Base-by-base conservation (phyloP, 2,888 invertebrate species). In the Sinodicranocentrus sp. region DNA sequence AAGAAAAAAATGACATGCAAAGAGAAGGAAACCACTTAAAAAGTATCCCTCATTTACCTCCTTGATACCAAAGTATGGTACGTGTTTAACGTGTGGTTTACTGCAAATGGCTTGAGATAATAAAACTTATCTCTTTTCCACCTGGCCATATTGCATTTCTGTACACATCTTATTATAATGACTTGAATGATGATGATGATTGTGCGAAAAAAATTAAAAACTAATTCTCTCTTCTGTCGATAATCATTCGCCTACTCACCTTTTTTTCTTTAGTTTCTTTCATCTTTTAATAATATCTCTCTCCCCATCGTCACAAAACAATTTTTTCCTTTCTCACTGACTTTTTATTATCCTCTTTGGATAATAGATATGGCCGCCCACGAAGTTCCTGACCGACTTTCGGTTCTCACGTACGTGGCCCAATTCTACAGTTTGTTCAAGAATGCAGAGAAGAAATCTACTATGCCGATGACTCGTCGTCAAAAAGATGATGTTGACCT, bases 321-420 rank as follows among this genome's bases (percentile, higher is more conserved):
- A 33, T n/a, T n/a, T n/a, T n/a, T n/a, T n/a, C n/a, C n/a, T 52
- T 19, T 52, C 52, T n/a, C n/a, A 23, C 59, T 63, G 21, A 65
- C 25, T 71, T 73, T 73, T 73, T 25, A 19, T 76, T 54, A 28
- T 76, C 39, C 28, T 43, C 28, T 21, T n/a, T 67, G 28, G 48
- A 52, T 59, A 13, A 68, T 82, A 84, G 88, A 88, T 72, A 88
- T 88, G 88, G 82, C 78, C 17, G 82, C 84, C 17, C 82, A 78
- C 65, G 87, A 87, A 84, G 84, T 88, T 83, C 88, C 88, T 77
- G 88, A 88, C 76, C 86, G 88, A 71, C 82, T 88, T 28, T 86
- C 86, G 39, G 86, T 88, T 48, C 85, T 88, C 28, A 88, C 88
- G 21, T 88, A 88, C 71, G 87, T 88, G 57, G 88, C 88, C 52